Evolutionary conservation across 2,797 vertebrate species (phyloP).

Genomic region (Eulemur coronatus): DNA sequence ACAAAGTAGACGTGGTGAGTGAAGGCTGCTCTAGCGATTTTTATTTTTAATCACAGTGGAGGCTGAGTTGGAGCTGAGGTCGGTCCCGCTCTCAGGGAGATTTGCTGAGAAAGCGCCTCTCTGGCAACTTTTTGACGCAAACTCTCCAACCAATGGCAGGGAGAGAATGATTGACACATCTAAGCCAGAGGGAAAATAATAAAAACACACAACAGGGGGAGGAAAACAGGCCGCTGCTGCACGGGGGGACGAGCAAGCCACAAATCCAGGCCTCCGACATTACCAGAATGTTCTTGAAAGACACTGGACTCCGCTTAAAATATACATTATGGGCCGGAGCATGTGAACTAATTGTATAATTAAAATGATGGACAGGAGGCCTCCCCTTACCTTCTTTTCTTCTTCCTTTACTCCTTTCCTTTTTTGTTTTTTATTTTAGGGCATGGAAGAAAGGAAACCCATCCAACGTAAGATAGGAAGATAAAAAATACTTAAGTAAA

Average conservation of each 20-base stretch:
- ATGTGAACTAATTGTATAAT: conserved; percentile 82
- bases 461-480: neutral
- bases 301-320: conserved; percentile 80
- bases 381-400: conserved; percentile 45
- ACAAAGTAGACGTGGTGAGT: conserved; percentile 77
- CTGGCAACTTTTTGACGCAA: conserved; percentile 98
- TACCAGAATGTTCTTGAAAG: conserved; percentile 84
- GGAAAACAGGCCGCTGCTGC: conserved; percentile 87
- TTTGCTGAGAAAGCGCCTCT: conserved; percentile 93
- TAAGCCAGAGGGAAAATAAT: conserved; percentile 89
- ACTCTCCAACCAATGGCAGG: conserved; percentile 97
- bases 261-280: conserved; percentile 84
- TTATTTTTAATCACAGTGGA: conserved; percentile 85
- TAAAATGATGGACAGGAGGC: conserved; percentile 76
- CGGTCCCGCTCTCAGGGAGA: conserved; percentile 93
- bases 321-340: conserved; percentile 75
- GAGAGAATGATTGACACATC: conserved; percentile 94
- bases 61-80: conserved; percentile 89
- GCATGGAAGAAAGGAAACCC: conserved; percentile 6
- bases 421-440: conserved; percentile 57
- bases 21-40: conserved; percentile 80
- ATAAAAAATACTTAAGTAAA: conserved; percentile 73
- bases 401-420: neutral
- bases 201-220: conserved; percentile 88
- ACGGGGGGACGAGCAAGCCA: conserved; percentile 83